Base-by-base conservation (phyloP, 2,797 vertebrate species). In the Steatocranus sp. region DNA sequence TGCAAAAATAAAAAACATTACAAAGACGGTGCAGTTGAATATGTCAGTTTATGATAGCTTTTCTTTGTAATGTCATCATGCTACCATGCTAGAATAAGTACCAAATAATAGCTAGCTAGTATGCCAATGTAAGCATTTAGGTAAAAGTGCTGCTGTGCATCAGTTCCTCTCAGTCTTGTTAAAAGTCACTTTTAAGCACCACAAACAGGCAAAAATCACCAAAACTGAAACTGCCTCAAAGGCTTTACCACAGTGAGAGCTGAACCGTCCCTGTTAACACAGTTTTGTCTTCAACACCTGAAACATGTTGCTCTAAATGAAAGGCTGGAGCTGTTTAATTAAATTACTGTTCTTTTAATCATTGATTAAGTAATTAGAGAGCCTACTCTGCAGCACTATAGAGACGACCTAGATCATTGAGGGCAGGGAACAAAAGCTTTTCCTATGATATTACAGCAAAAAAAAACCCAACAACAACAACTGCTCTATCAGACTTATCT, bases 351-450 rank as follows among this genome's bases (percentile, higher is more conserved):
- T 81, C 89, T 86, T 61, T 61, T 87, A 80, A 87, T 89, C 75
- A 91, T 82, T 78, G 85, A 86, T 91, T 81, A 49, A 25, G 46
- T 78, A 49, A 86, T 87, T 78, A 83, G 23, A 76, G 30, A 76
- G 30, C 38, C 75, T 74, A 34, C 61, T 14, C 68, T 58, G 63
- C 43, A 80, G 49, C 32, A 32, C 54, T 43, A 82, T 18, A 56
- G 27, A 81, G 75, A 53, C 25, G 80, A 75, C 88, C 81, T 83
- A 88, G 46, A 84, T 83, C 23, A 38, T 5, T 10, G 56, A 61
- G 48, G 30, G 50, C 54, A 78, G 8, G 6, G 15, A 36, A 83
- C 27, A 78, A 75, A 43, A 76, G 36, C 4, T 11, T 84, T 75
- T 18, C 36, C 46, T 51, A 4, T 74, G 18, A 20, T 23, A 81